A percentile compares a stretch with the other conserved stretches of the same genome.
Conservation (phyloP, 1,140 invertebrate species). For the Philotrypesis tridentata region DNA sequence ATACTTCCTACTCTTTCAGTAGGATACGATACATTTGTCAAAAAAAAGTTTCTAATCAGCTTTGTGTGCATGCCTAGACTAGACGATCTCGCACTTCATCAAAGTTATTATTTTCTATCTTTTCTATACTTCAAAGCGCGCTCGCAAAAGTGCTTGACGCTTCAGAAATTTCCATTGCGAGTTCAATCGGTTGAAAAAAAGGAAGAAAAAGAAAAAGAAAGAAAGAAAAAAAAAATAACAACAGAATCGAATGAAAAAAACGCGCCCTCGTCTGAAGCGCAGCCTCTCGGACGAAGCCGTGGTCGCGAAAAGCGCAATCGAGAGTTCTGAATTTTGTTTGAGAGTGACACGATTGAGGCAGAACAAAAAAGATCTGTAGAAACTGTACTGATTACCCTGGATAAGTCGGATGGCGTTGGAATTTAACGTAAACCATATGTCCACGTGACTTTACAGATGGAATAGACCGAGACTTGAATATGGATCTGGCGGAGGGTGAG, state of each 20-base stretch:
- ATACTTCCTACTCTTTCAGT: background rate
- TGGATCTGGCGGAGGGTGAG: conserved; percentile 87
- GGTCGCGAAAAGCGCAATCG: conserved; percentile 7
- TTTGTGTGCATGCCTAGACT: conserved; percentile 40
- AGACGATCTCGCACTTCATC: conserved; percentile 22
- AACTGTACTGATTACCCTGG: background rate
- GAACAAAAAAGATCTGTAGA: conserved; percentile 20
- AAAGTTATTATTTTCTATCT: conserved; percentile 23
- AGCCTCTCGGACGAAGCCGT: background rate
- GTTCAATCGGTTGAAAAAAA: background rate
- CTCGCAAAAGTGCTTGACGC: conserved; percentile 40
- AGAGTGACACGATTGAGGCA: conserved; percentile 12
- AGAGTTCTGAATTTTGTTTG: conserved; percentile 29
- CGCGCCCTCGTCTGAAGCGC: background rate
- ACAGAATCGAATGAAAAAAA: background rate
- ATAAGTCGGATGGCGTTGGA: background rate
- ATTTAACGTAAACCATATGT: conserved; percentile 31
- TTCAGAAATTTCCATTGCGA: conserved; percentile 41
- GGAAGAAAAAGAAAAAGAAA: too few relatives aligned
- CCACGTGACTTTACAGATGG: conserved; percentile 69
- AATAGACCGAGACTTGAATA: conserved; percentile 78
- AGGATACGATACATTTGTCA: background rate
- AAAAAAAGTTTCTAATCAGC: conserved; percentile 11
- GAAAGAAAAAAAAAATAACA: background rate
- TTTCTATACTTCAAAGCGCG: conserved; percentile 37